phyloP scores from a whole-genome alignment of 2,888 invertebrate genomes.

The Acleris cristana region DNA sequence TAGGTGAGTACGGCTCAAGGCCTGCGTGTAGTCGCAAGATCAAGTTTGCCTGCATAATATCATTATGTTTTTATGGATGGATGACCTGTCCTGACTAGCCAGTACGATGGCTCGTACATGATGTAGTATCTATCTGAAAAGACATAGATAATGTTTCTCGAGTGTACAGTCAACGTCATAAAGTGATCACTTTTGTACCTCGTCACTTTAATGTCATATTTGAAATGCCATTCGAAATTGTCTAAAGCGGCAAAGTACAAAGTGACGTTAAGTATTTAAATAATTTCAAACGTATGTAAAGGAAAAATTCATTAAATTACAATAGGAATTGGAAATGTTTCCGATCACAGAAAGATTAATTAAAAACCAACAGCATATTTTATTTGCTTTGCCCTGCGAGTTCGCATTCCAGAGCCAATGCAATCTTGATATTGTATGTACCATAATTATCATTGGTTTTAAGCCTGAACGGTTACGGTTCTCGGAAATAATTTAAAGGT shows the following conservation, averaged over 20 bases:
- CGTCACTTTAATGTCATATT: too few relatives aligned
- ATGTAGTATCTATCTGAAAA: slow-evolving; percentile 21
- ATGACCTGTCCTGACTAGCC: slow-evolving; percentile 27
- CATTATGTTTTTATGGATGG: slow-evolving; percentile 36
- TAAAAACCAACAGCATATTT: too few relatives aligned
- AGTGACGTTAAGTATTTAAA: too few relatives aligned
- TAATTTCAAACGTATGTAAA: too few relatives aligned
- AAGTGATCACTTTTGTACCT: background rate
- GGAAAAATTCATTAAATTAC: too few relatives aligned
- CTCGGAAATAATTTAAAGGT: slow-evolving; percentile 62
- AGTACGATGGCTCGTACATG: slow-evolving; percentile 23
- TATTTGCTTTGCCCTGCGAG: too few relatives aligned
- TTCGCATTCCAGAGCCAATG: slow-evolving; percentile 7
- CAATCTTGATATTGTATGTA: slow-evolving; percentile 6
- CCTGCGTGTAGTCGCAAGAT: too few relatives aligned
- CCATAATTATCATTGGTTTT: slow-evolving; percentile 23
- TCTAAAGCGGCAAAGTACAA: too few relatives aligned
- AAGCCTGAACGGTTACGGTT: slow-evolving; percentile 30
- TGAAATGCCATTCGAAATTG: background rate
- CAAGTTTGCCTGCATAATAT: slow-evolving; percentile 23
- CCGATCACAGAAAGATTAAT: too few relatives aligned
- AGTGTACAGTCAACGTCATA: slow-evolving; percentile 21
- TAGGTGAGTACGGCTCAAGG: too few relatives aligned
- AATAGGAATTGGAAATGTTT: too few relatives aligned
- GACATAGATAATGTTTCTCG: slow-evolving; percentile 27